These are phyloP conservation scores for Thereva unica DNA, from an alignment of 2,888 invertebrate genomes.

Conservation along the genomic window DNA sequence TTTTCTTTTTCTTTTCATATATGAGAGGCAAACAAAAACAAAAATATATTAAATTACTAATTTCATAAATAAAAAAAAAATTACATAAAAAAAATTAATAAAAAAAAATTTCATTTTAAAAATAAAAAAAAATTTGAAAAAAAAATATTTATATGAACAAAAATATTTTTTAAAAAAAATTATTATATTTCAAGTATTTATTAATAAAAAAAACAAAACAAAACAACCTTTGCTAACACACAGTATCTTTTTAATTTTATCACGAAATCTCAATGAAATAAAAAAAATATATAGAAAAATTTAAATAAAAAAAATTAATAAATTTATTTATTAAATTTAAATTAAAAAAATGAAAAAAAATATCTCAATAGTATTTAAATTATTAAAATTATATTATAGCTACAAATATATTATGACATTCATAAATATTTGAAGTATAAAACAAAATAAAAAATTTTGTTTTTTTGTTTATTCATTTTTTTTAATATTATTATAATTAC, in stretches of 20 bases:
- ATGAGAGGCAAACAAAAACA: constrained; percentile 43
- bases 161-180: constrained; percentile 14
- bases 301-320: constrained; percentile 36
- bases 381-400: background rate
- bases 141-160: constrained; percentile 39
- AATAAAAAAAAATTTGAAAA: constrained; percentile 30
- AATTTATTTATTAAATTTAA: constrained; percentile 41
- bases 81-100: constrained; percentile 40
- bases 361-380: too few species aligned
- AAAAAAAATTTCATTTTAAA: constrained; percentile 38
- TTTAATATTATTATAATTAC: constrained; percentile 1
- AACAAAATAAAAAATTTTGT: background rate
- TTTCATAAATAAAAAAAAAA: constrained; percentile 41
- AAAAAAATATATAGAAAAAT: constrained; percentile 32
- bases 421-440: constrained; percentile 4
- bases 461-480: constrained; percentile 18
- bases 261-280: constrained; percentile 37
- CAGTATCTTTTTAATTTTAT: constrained; percentile 5
- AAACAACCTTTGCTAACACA: too few species aligned
- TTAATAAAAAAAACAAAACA: too few species aligned
- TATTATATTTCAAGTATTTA: constrained; percentile 5
- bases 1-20: constrained; percentile 34
- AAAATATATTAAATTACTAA: constrained; percentile 43
- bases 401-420: constrained; percentile 22
- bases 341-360: constrained; percentile 37